Evolutionary conservation across 2,888 invertebrate genomes (phyloP).

Genomic region (Drosophila monieri): DNA sequence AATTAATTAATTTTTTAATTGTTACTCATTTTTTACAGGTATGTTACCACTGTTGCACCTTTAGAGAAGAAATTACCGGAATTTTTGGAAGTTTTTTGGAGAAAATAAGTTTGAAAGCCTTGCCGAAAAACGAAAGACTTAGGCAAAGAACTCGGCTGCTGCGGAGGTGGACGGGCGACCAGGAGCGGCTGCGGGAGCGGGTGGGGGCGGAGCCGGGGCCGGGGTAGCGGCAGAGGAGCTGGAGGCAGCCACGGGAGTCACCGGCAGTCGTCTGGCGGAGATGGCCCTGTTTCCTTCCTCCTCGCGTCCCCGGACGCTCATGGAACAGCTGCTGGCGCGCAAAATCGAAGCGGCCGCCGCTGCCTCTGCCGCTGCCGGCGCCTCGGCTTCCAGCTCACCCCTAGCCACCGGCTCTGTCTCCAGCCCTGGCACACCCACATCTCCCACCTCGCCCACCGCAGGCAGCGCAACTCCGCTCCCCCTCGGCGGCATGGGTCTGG

Average conservation of each 20-base stretch:
- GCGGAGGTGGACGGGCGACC: slow-evolving; percentile 31
- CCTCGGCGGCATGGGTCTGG: slow-evolving; percentile 2
- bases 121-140: slow-evolving; percentile 73
- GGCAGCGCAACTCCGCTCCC: not conserved
- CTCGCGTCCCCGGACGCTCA: slow-evolving; percentile 89
- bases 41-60: slow-evolving; percentile 56
- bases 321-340: slow-evolving; percentile 92
- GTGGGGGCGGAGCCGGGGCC: slow-evolving; percentile 6
- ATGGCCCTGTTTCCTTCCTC: slow-evolving; percentile 85
- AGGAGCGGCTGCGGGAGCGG: slow-evolving; percentile 14
- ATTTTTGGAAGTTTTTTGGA: slow-evolving; percentile 7
- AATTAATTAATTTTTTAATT: not conserved
- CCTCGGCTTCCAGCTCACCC: slow-evolving; percentile 2
- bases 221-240: slow-evolving; percentile 6
- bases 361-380: slow-evolving; percentile 84
- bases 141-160: slow-evolving; percentile 67
- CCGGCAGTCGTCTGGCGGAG: slow-evolving; percentile 12
- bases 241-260: not conserved
- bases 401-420: slow-evolving; percentile 17
- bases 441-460: slow-evolving; percentile 79
- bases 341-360: slow-evolving; percentile 90
- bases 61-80: slow-evolving; percentile 17
- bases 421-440: slow-evolving; percentile 84
- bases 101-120: slow-evolving; percentile 1
- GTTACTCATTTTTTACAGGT: slow-evolving; percentile 58